These are phyloP conservation scores for Trileptium ribeirensis DNA, from an alignment of 2,888 invertebrate genomes.

Conservation along the genomic window DNA sequence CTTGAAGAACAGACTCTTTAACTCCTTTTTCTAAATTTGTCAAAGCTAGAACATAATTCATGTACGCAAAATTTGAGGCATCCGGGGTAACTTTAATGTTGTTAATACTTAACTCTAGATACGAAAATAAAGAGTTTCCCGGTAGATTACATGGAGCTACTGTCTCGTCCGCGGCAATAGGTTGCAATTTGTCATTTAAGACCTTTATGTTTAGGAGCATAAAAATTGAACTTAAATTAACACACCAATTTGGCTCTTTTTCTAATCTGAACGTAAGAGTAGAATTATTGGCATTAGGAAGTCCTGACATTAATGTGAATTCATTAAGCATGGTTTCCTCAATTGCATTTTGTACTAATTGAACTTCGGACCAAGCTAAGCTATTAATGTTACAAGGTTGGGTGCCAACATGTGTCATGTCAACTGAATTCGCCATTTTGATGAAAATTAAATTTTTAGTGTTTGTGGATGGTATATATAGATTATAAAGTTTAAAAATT, in stretches of 20 bases:
- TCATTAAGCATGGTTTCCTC: neutral
- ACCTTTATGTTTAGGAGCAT: neutral
- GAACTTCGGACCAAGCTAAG: neutral
- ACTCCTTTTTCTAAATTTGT: neutral
- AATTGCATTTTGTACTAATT: neutral
- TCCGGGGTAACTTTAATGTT: neutral
- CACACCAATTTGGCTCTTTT: neutral
- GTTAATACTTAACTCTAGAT: neutral
- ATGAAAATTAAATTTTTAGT: too few relatives aligned
- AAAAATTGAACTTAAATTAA: neutral
- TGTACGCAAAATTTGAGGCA: neutral
- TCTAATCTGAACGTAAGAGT: neutral
- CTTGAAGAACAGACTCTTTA: neutral
- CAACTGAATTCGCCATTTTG: neutral
- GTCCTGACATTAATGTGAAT: neutral
- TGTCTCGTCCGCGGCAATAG: neutral
- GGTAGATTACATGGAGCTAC: neutral
- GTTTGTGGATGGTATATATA: too few relatives aligned
- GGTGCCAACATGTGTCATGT: neutral
- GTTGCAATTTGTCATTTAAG: neutral
- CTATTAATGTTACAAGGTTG: neutral
- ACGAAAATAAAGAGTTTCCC: slow-evolving; percentile 2
- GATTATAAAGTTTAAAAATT: too few relatives aligned
- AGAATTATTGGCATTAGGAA: neutral
- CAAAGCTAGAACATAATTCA: neutral